A percentile compares a stretch with the other conserved stretches of the same genome.
These are phyloP conservation scores for Heliocidaris tuberculata DNA, from an alignment of 35 echinoderm and acorn worm species.

Conservation along the genomic window DNA sequence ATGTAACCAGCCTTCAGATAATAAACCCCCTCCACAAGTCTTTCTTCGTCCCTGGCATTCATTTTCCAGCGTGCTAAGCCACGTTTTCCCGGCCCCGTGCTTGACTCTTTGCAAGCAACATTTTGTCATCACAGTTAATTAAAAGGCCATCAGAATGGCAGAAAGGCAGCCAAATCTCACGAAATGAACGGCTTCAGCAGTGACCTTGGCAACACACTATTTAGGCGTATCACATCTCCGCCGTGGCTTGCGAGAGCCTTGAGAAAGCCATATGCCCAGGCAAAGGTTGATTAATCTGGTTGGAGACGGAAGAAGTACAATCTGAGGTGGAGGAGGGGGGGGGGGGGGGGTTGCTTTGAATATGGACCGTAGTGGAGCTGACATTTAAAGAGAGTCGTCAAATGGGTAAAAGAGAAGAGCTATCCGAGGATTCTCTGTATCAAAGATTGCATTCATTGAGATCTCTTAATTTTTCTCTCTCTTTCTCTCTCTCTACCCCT, in stretches of 20 bases:
- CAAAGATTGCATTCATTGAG: background rate
- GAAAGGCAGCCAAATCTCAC: background rate
- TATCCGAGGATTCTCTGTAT: background rate
- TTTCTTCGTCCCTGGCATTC: background rate
- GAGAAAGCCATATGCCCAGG: background rate
- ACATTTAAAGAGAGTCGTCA: slow-evolving; percentile 7
- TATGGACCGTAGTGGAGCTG: background rate
- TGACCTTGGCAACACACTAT: slow-evolving; percentile 12
- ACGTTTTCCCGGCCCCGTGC: background rate
- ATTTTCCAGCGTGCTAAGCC: background rate
- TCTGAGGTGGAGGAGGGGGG: background rate
- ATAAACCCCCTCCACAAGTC: background rate
- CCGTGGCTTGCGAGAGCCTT: background rate
- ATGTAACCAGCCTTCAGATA: background rate
- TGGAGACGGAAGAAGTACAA: slow-evolving; percentile 12
- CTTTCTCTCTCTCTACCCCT: no score
- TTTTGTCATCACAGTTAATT: slow-evolving; percentile 36
- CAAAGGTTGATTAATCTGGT: slow-evolving; percentile 30
- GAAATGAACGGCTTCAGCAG: background rate
- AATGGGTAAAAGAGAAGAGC: background rate
- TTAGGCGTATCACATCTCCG: slow-evolving; percentile 1
- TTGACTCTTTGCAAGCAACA: background rate
- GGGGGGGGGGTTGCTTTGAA: background rate
- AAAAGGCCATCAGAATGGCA: slow-evolving; percentile 5
- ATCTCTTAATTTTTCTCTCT: background rate